Evolutionary conservation across 1,140 invertebrate genomes (phyloP), one percentile per base, ranked within the genome.

Genomic region (Wasmannia auropunctata): DNA sequence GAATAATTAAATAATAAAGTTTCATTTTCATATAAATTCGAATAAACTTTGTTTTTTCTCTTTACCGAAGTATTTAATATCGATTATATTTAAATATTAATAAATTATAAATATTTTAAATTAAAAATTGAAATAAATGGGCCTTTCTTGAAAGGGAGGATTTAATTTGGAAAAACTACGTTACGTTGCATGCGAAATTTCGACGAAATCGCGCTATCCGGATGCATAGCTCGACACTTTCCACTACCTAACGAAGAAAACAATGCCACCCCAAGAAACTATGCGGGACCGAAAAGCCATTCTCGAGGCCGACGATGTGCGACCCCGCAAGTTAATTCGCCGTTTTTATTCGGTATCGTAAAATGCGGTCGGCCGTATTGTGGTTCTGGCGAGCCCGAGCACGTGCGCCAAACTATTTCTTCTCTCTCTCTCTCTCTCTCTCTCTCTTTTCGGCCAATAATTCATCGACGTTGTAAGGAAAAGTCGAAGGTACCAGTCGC

Each of bases 271-370:
- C 11, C 19, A 69, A 31, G 49, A 81, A 81, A 81, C 51, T 81
- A 81, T 81, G 67, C 22, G 51, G 19, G 19, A 58, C 11, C 25
- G 37, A 72, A 43, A 81, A 81, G 37, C 63, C 37, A 72, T 31
- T 70, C 25, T 70, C 65, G 77, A 54, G 14, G 46, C 37, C 51
- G 40, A 72, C 49, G 25, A 72, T 58, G 34, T 69, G 79, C 65
- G 77, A 81, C 14, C 77, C 16, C 34, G 25, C n/a, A 58, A 72
- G 49, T 81, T 81, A 81, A 81, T 81, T 81, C 49, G 22, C 34
- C 65, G 51, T 72, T 81, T 81, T 81, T 72, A 81, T 81, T n/a
- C 77, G 49, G 19, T 4, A n/a, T 72, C 67, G 19, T 70, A 81
- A 81, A 81, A 51, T 49, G 31, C 22, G 51, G 37, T 25, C 65